phyloP scores from a whole-genome alignment of 2,888 invertebrate genomes.

The Platycnemis pennipes region DNA sequence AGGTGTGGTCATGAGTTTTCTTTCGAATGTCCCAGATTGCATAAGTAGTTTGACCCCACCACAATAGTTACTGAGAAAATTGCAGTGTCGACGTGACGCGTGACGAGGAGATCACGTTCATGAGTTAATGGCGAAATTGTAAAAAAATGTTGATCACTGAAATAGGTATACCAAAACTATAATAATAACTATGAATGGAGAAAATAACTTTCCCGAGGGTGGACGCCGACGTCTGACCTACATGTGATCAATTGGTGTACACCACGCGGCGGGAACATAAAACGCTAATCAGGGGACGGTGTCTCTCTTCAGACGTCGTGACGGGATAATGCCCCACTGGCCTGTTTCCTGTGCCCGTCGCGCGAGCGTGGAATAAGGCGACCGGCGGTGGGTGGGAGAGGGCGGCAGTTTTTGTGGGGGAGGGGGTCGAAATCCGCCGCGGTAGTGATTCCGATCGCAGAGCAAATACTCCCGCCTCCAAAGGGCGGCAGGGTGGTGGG shows the following conservation, averaged over 20 bases:
- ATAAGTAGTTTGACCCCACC: no score
- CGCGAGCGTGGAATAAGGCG: background rate
- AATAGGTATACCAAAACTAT: no score
- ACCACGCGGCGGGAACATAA: background rate
- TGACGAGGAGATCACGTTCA: no score
- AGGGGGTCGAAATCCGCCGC: background rate
- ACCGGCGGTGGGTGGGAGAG: no score
- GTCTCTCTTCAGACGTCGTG: background rate
- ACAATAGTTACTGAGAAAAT: no score
- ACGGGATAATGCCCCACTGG: slow-evolving; percentile 1
- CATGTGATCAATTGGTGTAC: slow-evolving; percentile 18
- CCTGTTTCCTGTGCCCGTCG: background rate
- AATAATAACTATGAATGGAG: background rate
- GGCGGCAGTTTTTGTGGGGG: no score
- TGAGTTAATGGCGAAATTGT: no score
- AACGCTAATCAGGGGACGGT: background rate
- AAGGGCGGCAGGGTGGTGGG: no score
- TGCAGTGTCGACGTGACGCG: no score
- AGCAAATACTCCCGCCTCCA: background rate
- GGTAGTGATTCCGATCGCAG: background rate
- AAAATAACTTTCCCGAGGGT: background rate
- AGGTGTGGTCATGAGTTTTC: no score
- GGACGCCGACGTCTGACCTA: background rate
- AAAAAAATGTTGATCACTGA: no score
- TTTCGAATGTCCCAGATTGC: no score